Evolutionary conservation across 1,140 invertebrate species (phyloP).

Genomic region (Penaeus japonicus): DNA sequence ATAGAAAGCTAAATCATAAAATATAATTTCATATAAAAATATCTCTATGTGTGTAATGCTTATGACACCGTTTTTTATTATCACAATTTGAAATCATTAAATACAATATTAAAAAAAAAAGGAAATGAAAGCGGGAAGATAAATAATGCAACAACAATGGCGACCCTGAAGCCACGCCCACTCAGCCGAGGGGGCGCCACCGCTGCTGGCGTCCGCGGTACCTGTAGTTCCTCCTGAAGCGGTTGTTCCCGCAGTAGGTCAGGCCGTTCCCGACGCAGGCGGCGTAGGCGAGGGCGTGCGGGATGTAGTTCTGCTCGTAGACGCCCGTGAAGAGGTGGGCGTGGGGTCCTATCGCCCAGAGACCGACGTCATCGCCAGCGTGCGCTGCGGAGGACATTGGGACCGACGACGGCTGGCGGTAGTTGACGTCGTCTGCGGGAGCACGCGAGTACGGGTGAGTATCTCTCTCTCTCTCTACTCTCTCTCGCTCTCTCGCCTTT

Average conservation of each 20-base stretch:
- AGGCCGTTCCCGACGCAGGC: constrained; percentile 71
- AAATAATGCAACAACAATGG: background rate
- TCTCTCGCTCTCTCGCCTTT: background rate
- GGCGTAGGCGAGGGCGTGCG: constrained; percentile 84
- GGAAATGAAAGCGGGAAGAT: background rate
- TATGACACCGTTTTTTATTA: background rate
- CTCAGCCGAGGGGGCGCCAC: background rate
- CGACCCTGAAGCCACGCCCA: background rate
- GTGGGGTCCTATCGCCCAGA: constrained; percentile 85
- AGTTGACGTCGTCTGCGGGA: constrained; percentile 72
- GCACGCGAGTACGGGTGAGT: too few relatives aligned
- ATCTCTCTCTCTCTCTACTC: background rate
- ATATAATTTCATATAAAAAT: too few relatives aligned
- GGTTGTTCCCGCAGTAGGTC: constrained; percentile 40
- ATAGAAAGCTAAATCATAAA: too few relatives aligned
- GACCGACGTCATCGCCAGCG: constrained; percentile 83
- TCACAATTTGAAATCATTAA: background rate
- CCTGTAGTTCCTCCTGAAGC: constrained; percentile 1
- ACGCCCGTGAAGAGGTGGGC: constrained; percentile 87
- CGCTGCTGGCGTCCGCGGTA: background rate
- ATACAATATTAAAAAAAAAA: too few relatives aligned
- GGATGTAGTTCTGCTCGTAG: constrained; percentile 91
- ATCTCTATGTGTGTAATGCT: background rate
- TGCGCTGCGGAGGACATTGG: constrained; percentile 73
- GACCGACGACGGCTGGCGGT: constrained; percentile 77